Evolutionary conservation across 2,888 invertebrate genomes (phyloP), one percentile per base, ranked within the genome.

Genomic region (Eubasilissa splendida): DNA sequence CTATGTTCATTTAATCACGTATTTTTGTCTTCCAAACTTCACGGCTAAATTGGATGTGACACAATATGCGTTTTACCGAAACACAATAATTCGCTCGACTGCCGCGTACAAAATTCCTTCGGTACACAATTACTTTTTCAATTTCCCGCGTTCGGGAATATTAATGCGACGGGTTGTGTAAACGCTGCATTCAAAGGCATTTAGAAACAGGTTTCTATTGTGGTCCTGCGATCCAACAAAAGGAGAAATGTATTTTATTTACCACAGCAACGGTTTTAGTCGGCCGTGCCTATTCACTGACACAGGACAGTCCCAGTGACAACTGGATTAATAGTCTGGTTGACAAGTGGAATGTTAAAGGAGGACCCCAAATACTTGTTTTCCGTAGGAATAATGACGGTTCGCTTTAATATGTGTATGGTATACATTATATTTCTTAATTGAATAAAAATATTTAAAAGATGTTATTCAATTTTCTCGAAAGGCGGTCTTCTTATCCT

Each of bases 201-300:
- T 50, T 78, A 71, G 60, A 22, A 74, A 73, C 63, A 50, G 65
- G 73, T 65, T 71, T 74, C 79, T 68, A 79, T 79, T 79, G 79
- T 79, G 56, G 74, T 58, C 60, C 68, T 53, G 56, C 50, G 70
- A 60, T 71, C 74, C 76, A 50, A 63, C 79, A 56, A 74, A 65
- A 65, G 73, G 68, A 74, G 74, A 79, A 74, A 60, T 56, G 65
- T 74, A 74, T 74, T 79, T 79, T 79, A 79, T 79, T 79, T 74
- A 74, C 73, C 65, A 54, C 31, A 8, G 66, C 59, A 77, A 70
- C 63, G 71, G 54, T 56, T 66, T 31, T 59, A 65, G 56, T 31
- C 54, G 10, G 70, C 22, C 22, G 7, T 54, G 14, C 70, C 10
- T 11, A 53, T 70, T 52, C n/a, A 54, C 53, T 53, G 70, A 70